phyloP scores from a whole-genome alignment of 1,140 invertebrate genomes.

The Aplysia californica region DNA sequence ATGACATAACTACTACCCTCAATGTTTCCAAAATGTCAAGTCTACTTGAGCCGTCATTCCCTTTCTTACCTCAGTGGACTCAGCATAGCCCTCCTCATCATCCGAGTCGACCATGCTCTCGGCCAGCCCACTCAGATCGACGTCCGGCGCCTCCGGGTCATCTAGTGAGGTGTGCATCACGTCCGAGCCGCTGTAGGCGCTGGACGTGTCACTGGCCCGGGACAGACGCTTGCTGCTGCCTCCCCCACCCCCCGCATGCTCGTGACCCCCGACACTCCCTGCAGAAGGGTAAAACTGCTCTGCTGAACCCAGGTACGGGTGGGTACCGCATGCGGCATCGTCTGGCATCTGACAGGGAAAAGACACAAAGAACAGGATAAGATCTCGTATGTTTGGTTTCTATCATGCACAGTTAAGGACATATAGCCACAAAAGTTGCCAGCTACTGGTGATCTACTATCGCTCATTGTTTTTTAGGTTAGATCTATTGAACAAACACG shows the following conservation, averaged over 20 bases:
- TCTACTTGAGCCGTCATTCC: too few relatives aligned
- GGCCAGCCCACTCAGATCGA: constrained; percentile 87
- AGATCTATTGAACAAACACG: too few relatives aligned
- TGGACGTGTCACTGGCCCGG: constrained; percentile 93
- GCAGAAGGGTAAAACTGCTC: not conserved
- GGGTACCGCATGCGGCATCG: constrained; percentile 33
- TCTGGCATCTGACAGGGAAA: constrained; percentile 35
- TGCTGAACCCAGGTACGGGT: not conserved
- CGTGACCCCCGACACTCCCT: too few relatives aligned
- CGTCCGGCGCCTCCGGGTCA: constrained; percentile 74
- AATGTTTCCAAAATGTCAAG: too few relatives aligned
- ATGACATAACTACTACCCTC: too few relatives aligned
- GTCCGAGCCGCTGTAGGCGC: constrained; percentile 93
- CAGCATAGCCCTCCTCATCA: constrained; percentile 84
- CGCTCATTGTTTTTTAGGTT: too few relatives aligned
- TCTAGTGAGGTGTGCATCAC: constrained; percentile 83
- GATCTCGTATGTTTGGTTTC: too few relatives aligned
- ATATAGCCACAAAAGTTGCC: too few relatives aligned
- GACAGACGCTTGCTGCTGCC: constrained; percentile 77
- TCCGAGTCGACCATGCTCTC: constrained; percentile 90
- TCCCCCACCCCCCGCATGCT: not conserved
- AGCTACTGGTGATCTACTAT: too few relatives aligned
- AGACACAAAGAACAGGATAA: too few relatives aligned
- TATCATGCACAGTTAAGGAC: too few relatives aligned
- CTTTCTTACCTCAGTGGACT: constrained; percentile 85